Base-by-base conservation (phyloP, 2,888 invertebrate genomes). In the Thecophora atra region DNA sequence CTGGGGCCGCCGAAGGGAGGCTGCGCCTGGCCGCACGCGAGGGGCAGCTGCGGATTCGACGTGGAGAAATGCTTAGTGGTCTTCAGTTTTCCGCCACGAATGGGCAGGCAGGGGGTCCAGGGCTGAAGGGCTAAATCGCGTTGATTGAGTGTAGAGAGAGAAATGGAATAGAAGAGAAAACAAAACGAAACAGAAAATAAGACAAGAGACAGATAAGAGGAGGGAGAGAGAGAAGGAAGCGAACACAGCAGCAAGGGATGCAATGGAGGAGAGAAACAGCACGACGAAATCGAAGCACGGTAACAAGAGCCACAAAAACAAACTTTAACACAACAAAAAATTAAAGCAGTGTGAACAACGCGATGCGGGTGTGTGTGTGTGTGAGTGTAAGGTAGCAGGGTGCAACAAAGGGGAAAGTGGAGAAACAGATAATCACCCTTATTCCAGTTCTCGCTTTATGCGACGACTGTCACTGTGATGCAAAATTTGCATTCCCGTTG, bases 21-120 rank as follows among this genome's bases (percentile, higher is more conserved):
- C 60, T 73, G 74, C 68, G 71, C 76, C 72, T 78, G 78, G 7
- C 78, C 78, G 76, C 85, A 84, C 74, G 85, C 75, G 76, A 86
- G 85, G 73, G 86, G 86, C 80, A 87, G 78, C 80, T 87, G 87
- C 77, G 87, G 87, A 83, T 87, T 87, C 77, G 87, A 87, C 77
- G 87, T 86, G 75, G 87, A 87, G 81, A 86, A 86, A 80, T 85
- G 81, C 83, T 86, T 86, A 79, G 84, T 85, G 73, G 87, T 85
- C 84, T 87, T 86, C 75, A 87, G 79, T 81, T 87, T 87, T 75
- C 87, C 87, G 71, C 85, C 86, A 70, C 87, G 86, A 79, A 87
- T 87, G 74, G 87, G 87, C 79, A 87, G 80, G 77, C 87, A 87
- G 73, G 87, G 87, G 69, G 87, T 87, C 86, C 87, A 87, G 60